A percentile compares a stretch with the other conserved stretches of the same genome.
Conservation (phyloP, 2,797 vertebrate species). For the Rhinatrema bivittatum region DNA sequence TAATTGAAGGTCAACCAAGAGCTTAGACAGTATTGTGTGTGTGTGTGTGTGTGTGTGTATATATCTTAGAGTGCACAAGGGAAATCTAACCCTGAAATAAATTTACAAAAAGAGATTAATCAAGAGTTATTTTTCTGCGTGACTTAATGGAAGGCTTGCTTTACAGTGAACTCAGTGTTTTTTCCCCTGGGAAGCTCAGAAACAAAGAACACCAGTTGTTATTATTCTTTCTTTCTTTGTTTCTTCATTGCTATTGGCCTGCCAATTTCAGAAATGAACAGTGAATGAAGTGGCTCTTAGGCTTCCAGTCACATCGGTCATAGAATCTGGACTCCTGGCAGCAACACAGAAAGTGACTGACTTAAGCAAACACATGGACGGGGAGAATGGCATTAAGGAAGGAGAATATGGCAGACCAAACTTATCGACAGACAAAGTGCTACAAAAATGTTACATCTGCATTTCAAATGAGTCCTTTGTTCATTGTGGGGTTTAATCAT, state of each 20-base stretch:
- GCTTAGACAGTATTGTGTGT: too few species aligned
- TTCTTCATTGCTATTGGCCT: constrained; percentile 9
- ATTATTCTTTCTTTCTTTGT: constrained; percentile 4
- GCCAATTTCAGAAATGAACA: constrained; percentile 4
- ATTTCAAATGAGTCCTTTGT: constrained; percentile 37
- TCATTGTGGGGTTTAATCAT: constrained; percentile 16
- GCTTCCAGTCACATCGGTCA: not conserved
- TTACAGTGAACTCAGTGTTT: too few species aligned
- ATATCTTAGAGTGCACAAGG: too few species aligned
- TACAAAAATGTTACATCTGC: constrained; percentile 28
- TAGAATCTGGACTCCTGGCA: constrained; percentile 23
- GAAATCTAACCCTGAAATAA: too few species aligned
- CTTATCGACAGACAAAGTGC: constrained; percentile 17
- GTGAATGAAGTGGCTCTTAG: constrained; percentile 7
- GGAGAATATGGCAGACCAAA: constrained; percentile 3
- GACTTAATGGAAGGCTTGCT: constrained; percentile 8
- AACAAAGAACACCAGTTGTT: constrained; percentile 6
- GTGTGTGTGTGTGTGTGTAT: too few species aligned
- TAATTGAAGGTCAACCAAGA: too few species aligned
- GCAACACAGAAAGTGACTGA: too few species aligned
- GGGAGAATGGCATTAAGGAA: constrained; percentile 23
- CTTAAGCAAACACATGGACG: constrained; percentile 49
- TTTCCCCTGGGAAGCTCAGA: constrained; percentile 6
- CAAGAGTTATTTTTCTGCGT: constrained; percentile 9
- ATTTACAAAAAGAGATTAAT: constrained; percentile 6